Conservation (phyloP, 2,797 vertebrate species). For the Lepilemur septentrionalis region DNA sequence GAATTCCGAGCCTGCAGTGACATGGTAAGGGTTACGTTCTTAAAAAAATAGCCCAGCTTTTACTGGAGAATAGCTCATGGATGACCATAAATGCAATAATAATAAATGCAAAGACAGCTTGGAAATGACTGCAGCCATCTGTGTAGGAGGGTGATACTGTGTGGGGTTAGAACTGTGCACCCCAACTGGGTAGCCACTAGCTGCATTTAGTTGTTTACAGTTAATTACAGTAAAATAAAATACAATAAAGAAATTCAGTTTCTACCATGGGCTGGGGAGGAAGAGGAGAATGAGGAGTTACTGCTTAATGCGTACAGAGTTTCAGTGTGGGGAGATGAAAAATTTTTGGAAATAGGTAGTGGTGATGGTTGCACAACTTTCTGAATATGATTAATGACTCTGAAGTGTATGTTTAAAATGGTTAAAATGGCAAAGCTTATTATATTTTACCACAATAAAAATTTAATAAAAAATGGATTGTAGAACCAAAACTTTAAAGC, state of each 20-base stretch:
- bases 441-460: neutral
- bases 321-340: neutral
- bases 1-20: neutral
- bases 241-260: neutral
- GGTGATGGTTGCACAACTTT: neutral
- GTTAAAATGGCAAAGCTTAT: neutral
- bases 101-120: neutral
- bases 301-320: neutral
- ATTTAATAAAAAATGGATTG: neutral
- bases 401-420: neutral
- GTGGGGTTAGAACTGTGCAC: neutral
- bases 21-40: neutral
- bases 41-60: neutral
- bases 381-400: neutral
- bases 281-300: neutral
- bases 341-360: neutral
- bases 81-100: neutral
- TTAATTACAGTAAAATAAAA: neutral
- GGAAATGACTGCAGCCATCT: neutral
- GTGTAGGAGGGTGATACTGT: rapidly evolving
- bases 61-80: neutral
- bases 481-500: neutral
- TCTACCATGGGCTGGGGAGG: neutral
- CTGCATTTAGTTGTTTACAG: neutral
- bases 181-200: neutral